A percentile compares a stretch with the other conserved stretches of the same genome.
These are phyloP conservation scores for Cataglyphis albicans DNA, from an alignment of 2,888 invertebrate species.

Conservation along the genomic window DNA sequence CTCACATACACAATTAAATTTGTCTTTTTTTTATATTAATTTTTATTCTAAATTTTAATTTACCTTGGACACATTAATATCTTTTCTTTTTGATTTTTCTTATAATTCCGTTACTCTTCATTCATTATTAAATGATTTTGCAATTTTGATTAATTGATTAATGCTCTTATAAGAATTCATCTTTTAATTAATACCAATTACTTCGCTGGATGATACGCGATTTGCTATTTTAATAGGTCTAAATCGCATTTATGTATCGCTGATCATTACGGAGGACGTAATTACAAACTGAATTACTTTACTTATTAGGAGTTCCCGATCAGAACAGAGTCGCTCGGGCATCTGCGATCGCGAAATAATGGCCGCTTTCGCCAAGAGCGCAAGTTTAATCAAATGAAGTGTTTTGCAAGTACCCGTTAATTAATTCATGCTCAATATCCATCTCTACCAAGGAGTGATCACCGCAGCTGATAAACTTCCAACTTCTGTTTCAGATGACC, in stretches of 20 bases:
- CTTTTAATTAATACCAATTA: conserved; percentile 44
- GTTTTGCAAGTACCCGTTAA: conserved; percentile 59
- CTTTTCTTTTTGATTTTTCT: not conserved
- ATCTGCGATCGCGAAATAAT: conserved; percentile 51
- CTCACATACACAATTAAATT: not conserved
- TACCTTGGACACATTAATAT: not conserved
- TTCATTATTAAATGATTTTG: conserved; percentile 3
- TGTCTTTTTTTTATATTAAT: not conserved
- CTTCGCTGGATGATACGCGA: conserved; percentile 32
- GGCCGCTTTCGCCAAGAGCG: conserved; percentile 37
- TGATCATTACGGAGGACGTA: conserved; percentile 36
- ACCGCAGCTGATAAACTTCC: conserved; percentile 61
- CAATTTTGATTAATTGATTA: conserved; percentile 9
- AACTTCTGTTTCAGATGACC: conserved; percentile 81
- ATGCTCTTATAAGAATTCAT: conserved; percentile 32
- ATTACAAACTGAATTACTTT: conserved; percentile 52
- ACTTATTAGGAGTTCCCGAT: conserved; percentile 53
- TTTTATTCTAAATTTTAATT: not conserved
- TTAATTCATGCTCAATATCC: conserved; percentile 60
- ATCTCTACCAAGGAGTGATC: conserved; percentile 13
- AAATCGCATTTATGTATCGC: conserved; percentile 43
- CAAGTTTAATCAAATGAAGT: conserved; percentile 57
- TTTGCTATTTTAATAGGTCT: conserved; percentile 44
- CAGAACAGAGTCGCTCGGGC: conserved; percentile 34
- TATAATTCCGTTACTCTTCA: conserved; percentile 13